phyloP scores from a whole-genome alignment of 2,797 vertebrate genomes.

The Fundulus diaphanus region DNA sequence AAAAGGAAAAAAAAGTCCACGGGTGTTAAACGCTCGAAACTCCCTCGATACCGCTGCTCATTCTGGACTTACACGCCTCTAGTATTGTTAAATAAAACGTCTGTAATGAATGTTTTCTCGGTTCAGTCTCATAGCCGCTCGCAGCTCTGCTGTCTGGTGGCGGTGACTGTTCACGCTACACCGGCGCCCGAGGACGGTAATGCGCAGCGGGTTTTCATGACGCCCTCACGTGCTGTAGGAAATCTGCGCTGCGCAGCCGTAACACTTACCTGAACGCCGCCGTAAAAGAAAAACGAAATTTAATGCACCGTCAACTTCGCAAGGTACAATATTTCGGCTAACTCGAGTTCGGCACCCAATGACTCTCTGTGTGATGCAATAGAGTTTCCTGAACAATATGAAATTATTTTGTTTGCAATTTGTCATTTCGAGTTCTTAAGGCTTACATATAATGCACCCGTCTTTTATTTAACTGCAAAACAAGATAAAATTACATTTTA shows the following conservation, averaged over 20 bases:
- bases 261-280: too few species aligned
- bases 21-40: constrained; percentile 21
- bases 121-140: not conserved
- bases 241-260: not conserved
- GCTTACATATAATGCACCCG: too few species aligned
- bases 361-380: too few species aligned
- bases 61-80: constrained; percentile 16
- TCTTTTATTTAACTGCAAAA: not conserved
- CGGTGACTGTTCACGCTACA: constrained; percentile 50
- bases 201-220: constrained; percentile 20
- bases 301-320: too few species aligned
- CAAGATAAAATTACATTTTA: not conserved
- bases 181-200: constrained; percentile 38
- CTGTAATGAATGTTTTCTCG: not conserved
- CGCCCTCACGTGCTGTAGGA: constrained; percentile 40
- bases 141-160: not conserved
- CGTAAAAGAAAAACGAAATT: not conserved
- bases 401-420: too few species aligned
- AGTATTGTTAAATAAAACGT: not conserved
- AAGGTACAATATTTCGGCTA: not conserved
- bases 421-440: too few species aligned
- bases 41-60: constrained; percentile 26
- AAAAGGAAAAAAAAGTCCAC: not conserved
- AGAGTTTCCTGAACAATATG: not conserved
- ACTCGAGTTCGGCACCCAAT: not conserved